Evolutionary conservation across 92 coral and sea anemone genomes (phyloP).

Genomic region (Epizoanthus illoricatus): DNA sequence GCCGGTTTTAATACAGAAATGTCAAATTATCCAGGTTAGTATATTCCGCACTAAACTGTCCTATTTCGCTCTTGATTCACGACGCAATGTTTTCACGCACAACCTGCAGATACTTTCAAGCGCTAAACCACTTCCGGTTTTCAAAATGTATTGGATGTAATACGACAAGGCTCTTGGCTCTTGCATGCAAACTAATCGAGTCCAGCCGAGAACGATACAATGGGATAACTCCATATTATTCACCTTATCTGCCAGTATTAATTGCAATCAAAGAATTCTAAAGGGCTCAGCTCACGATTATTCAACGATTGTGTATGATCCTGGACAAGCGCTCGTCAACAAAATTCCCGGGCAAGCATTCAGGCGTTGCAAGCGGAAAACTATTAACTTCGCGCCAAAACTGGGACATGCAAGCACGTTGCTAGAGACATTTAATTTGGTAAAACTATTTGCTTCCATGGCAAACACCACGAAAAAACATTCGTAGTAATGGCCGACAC

Average conservation of each 20-base stretch:
- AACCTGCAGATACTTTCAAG: background rate
- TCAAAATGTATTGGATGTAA: background rate
- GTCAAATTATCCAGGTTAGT: too few species aligned
- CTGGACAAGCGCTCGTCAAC: background rate
- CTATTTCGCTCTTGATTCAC: background rate
- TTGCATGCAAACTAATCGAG: background rate
- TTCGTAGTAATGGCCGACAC: background rate
- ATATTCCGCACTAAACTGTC: too few species aligned
- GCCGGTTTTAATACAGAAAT: too few species aligned
- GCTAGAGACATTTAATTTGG: background rate
- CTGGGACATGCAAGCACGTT: slow-evolving; percentile 3
- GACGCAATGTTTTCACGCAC: background rate
- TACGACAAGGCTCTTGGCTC: background rate
- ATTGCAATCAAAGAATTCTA: background rate
- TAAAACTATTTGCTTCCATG: background rate
- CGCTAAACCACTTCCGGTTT: slow-evolving; percentile 33
- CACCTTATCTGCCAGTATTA: background rate
- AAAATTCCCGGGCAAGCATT: background rate
- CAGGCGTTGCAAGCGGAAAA: slow-evolving; percentile 30
- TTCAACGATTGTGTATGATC: background rate
- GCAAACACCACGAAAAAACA: background rate
- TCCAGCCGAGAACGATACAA: background rate
- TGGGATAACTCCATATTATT: background rate
- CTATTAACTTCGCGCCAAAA: slow-evolving; percentile 32
- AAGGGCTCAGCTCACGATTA: background rate